Conservation (phyloP, 2,113 vertebrate species). For the Thymallus thymallus region DNA sequence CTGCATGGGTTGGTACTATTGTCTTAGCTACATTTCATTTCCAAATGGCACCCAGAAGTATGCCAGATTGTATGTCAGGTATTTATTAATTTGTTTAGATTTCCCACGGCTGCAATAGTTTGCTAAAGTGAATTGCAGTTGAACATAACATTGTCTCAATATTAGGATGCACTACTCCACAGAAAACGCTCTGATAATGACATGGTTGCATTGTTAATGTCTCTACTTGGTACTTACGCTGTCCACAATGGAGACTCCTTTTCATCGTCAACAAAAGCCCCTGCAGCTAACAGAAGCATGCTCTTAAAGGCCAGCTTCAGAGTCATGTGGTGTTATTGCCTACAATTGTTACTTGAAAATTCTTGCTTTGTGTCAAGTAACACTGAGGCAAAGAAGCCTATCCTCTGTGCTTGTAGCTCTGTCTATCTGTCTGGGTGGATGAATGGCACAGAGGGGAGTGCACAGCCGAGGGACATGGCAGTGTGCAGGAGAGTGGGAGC, state of each 20-base stretch:
- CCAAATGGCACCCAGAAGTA: neutral
- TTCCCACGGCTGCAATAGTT: neutral
- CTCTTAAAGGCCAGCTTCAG: neutral
- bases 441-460: slow-evolving; percentile 14
- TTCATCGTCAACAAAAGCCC: neutral
- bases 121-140: neutral
- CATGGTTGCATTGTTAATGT: neutral
- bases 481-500: slow-evolving; percentile 37
- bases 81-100: neutral
- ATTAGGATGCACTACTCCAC: neutral
- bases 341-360: neutral
- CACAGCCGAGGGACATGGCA: slow-evolving; percentile 27
- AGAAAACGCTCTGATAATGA: neutral
- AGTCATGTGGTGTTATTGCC: neutral
- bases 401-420: slow-evolving; percentile 33
- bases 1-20: neutral
- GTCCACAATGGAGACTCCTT: neutral
- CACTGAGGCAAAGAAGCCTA: neutral
- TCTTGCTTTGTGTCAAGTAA: neutral
- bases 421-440: slow-evolving; percentile 27
- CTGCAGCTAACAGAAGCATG: neutral
- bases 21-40: neutral
- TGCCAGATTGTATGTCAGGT: neutral
- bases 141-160: neutral
- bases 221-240: neutral